Evolutionary conservation across 2,113 vertebrate genomes (phyloP).

Genomic region (Crotalus helleri): DNA sequence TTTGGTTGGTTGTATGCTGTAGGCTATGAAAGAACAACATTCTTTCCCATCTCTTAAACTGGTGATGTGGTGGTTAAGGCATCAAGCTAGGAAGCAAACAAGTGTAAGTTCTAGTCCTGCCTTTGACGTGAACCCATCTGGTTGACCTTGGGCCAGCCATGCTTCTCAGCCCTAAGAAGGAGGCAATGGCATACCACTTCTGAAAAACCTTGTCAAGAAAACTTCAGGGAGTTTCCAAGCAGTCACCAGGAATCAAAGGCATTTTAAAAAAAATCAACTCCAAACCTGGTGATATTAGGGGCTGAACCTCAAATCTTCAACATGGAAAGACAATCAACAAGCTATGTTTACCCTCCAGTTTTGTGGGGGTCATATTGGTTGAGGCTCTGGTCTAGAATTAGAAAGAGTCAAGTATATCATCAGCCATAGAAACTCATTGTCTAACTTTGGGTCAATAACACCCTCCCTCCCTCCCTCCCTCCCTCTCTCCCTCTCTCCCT

Average conservation of each 20-base stretch:
- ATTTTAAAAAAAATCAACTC: neutral
- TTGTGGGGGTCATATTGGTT: neutral
- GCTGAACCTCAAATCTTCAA: neutral
- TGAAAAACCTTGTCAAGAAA: neutral
- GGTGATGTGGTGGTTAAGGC: neutral
- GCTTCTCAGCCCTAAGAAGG: neutral
- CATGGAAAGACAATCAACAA: neutral
- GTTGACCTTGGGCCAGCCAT: neutral
- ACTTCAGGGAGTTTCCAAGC: neutral
- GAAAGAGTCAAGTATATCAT: neutral
- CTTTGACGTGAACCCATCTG: neutral
- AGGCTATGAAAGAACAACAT: too few relatives aligned
- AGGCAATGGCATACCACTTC: neutral
- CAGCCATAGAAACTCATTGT: neutral
- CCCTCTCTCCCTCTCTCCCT: too few relatives aligned
- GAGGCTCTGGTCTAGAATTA: neutral
- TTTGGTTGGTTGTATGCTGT: too few relatives aligned
- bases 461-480: rapidly evolving
- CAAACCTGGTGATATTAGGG: neutral
- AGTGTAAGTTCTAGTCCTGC: neutral
- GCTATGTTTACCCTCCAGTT: neutral
- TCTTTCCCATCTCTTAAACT: neutral
- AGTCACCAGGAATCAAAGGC: neutral
- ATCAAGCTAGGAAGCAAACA: too few relatives aligned
- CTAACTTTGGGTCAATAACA: neutral